Evolutionary conservation across 2,797 vertebrate genomes (phyloP).

Genomic region (Coracias cyanogaster): DNA sequence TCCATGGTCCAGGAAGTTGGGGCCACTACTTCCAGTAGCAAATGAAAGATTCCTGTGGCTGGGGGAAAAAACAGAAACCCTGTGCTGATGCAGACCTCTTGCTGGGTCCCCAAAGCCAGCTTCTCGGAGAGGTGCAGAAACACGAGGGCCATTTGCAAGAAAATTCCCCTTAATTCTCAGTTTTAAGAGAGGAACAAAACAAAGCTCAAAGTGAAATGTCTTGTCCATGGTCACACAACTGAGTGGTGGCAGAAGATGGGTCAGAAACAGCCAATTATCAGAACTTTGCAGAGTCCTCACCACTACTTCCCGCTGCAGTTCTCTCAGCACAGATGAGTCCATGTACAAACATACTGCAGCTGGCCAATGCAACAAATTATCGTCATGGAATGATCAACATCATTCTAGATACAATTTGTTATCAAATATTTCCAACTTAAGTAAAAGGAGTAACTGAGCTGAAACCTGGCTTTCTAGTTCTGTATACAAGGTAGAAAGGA

Average conservation of each 20-base stretch:
- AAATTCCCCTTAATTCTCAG: background rate
- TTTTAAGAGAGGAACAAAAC: background rate
- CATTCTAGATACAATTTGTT: background rate
- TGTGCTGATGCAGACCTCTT: background rate
- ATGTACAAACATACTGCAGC: background rate
- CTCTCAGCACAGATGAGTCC: background rate
- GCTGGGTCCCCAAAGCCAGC: background rate
- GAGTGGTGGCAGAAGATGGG: background rate
- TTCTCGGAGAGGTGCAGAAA: background rate
- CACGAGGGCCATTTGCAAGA: rapidly evolving
- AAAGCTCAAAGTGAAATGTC: background rate
- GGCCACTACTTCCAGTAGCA: background rate
- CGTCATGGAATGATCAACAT: background rate
- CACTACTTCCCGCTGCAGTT: background rate
- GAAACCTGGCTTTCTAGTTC: background rate
- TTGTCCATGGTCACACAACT: background rate
- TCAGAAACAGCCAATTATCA: background rate
- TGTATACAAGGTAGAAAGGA: background rate
- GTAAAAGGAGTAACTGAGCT: background rate
- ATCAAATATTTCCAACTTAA: background rate
- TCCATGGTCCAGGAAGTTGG: background rate
- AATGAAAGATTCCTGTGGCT: background rate
- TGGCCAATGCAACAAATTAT: background rate
- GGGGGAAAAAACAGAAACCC: background rate
- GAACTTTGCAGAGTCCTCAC: background rate